Percentiles rank a stretch among this genome's conserved stretches.
Conservation (phyloP, 2,797 vertebrate species). For the Trachurus trachurus region DNA sequence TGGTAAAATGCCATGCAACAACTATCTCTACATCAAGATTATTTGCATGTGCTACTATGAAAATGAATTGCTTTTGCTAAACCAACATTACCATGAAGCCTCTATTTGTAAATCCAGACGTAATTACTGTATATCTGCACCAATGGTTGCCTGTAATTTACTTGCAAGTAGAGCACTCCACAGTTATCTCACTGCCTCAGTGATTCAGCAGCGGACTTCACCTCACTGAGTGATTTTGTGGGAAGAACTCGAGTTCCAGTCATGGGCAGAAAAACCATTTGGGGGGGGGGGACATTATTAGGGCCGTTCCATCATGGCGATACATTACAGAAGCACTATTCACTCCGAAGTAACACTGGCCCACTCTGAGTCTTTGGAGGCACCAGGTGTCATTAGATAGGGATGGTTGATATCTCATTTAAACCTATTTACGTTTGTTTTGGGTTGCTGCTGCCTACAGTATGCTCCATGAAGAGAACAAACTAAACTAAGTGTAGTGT, state of each 20-base stretch:
- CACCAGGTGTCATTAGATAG: constrained; percentile 16
- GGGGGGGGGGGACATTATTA: constrained; percentile 1
- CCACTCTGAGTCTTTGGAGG: constrained; percentile 1
- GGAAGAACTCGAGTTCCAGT: constrained; percentile 23
- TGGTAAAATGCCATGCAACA: neutral
- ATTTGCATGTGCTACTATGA: neutral
- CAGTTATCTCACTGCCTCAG: neutral
- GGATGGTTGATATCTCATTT: neutral
- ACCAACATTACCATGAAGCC: neutral
- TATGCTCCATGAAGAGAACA: neutral
- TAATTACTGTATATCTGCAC: neutral
- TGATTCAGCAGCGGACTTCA: constrained; percentile 7
- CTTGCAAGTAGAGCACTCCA: neutral
- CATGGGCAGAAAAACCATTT: constrained; percentile 20
- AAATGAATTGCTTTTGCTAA: neutral
- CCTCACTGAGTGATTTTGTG: constrained; percentile 12
- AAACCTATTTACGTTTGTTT: neutral
- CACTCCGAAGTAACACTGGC: constrained; percentile 6
- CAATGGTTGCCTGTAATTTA: constrained; percentile 1
- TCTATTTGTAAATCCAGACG: neutral
- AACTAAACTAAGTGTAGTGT: too few relatives aligned
- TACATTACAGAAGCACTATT: constrained; percentile 19
- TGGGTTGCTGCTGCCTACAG: neutral
- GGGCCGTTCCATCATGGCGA: constrained; percentile 3
- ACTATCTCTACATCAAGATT: neutral